Evolutionary conservation across 2,113 vertebrate species (phyloP).

Genomic region (Cephalopholis sonnerati): DNA sequence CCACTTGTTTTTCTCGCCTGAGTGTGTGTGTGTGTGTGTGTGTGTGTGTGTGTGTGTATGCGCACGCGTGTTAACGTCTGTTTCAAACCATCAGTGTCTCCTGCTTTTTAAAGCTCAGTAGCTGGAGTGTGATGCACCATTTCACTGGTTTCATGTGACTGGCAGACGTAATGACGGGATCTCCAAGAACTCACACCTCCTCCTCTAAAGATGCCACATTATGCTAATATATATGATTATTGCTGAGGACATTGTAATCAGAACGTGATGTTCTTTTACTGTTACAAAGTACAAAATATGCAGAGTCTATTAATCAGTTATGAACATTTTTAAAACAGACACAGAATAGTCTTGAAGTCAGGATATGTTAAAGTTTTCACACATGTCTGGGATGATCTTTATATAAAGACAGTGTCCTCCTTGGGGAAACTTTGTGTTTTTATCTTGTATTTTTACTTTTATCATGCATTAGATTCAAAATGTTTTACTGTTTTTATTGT

Average conservation of each 20-base stretch:
- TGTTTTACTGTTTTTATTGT: not conserved
- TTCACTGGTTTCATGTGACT: constrained; percentile 40
- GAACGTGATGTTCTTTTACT: not conserved
- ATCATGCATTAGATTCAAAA: not conserved
- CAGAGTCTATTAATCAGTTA: not conserved
- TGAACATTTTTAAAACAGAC: not conserved
- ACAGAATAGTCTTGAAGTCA: not conserved
- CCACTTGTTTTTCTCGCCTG: constrained; percentile 54
- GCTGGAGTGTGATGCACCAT: constrained; percentile 26
- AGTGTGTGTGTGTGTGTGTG: constrained; percentile 15
- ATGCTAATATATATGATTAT: constrained; percentile 11
- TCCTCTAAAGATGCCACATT: constrained; percentile 16
- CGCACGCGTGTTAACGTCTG: not conserved
- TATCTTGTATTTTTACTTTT: not conserved
- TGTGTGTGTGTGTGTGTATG: not conserved
- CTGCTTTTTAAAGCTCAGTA: constrained; percentile 33
- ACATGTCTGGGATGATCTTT: not conserved
- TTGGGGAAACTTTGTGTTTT: no score
- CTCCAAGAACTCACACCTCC: constrained; percentile 23
- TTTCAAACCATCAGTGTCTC: constrained; percentile 39
- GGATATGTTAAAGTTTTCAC: not conserved
- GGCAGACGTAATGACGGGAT: constrained; percentile 7
- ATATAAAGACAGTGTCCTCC: not conserved
- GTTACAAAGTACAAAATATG: not conserved
- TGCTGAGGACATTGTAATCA: not conserved